Percentiles rank a stretch among this genome's conserved stretches.
Evolutionary conservation across 2,888 invertebrate species (phyloP).

Genomic region (Mellilla xanthometata): DNA sequence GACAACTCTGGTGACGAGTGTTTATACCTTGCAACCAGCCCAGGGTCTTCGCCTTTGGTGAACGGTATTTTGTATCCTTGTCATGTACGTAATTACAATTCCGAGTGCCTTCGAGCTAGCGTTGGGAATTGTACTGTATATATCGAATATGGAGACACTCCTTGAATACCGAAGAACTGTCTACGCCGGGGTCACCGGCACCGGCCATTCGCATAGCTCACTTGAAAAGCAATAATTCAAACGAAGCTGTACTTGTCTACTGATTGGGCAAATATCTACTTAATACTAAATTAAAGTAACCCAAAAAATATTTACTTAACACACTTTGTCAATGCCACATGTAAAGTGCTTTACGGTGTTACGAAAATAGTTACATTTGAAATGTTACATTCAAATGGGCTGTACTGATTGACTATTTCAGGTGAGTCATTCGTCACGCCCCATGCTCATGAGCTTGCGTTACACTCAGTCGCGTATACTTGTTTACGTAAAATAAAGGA

Average conservation of each 20-base stretch:
- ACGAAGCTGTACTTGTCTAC: too few species aligned
- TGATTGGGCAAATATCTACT: too few species aligned
- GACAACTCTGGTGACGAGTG: not conserved
- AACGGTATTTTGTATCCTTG: constrained; percentile 50
- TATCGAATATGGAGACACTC: constrained; percentile 32
- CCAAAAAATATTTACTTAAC: too few species aligned
- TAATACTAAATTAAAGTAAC: too few species aligned
- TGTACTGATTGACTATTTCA: constrained; percentile 62
- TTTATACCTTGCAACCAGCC: constrained; percentile 24
- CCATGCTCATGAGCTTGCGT: constrained; percentile 45
- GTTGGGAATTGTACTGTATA: constrained; percentile 42
- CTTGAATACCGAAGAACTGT: constrained; percentile 43
- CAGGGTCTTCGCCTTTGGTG: constrained; percentile 42
- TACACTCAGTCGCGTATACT: constrained; percentile 42
- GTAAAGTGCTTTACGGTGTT: constrained; percentile 36
- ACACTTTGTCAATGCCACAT: too few species aligned
- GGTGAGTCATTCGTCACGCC: constrained; percentile 60
- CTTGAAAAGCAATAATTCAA: not conserved
- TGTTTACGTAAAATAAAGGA: not conserved
- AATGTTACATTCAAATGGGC: constrained; percentile 53
- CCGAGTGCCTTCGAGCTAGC: constrained; percentile 52
- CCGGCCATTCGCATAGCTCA: not conserved
- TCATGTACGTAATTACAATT: constrained; percentile 56
- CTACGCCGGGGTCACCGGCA: constrained; percentile 23
- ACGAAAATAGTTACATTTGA: constrained; percentile 38